phyloP scores from a whole-genome alignment of 2,113 vertebrate species.

The Microtus ochrogaster region DNA sequence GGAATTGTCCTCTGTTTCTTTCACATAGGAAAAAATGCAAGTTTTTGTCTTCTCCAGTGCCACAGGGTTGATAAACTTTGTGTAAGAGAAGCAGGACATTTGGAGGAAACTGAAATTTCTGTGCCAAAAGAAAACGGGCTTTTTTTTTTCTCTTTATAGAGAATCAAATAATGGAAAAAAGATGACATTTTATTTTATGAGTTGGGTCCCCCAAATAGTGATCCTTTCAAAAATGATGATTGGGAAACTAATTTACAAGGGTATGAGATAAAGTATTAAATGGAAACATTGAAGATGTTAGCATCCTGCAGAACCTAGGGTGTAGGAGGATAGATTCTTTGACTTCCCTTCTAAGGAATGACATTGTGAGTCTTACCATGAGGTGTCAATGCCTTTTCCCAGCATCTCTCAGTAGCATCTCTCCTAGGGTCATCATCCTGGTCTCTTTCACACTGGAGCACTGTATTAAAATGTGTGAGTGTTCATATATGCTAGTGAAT shows the following conservation, averaged over 20 bases:
- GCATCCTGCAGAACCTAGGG: slow-evolving; percentile 67
- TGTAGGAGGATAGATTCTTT: slow-evolving; percentile 77
- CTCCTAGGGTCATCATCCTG: slow-evolving; percentile 74
- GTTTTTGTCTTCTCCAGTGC: neutral
- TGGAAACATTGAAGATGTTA: slow-evolving; percentile 57
- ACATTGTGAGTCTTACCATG: slow-evolving; percentile 79
- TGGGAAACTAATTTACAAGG: slow-evolving; percentile 72
- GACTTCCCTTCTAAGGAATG: slow-evolving; percentile 76
- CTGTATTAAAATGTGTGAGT: slow-evolving; percentile 75
- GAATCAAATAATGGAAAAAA: neutral
- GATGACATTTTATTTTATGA: neutral
- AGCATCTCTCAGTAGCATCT: slow-evolving; percentile 77
- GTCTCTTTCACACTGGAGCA: slow-evolving; percentile 74
- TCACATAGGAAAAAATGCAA: neutral
- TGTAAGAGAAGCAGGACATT: neutral
- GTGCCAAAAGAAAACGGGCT: rapidly evolving
- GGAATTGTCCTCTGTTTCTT: slow-evolving; percentile 3
- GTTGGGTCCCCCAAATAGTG: slow-evolving; percentile 53
- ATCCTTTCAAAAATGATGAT: slow-evolving; percentile 54
- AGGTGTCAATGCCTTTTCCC: slow-evolving; percentile 76
- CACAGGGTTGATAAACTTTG: neutral
- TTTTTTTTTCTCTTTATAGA: neutral
- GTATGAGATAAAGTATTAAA: slow-evolving; percentile 69
- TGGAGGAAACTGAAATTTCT: neutral
- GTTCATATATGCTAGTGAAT: slow-evolving; percentile 76